These are phyloP conservation scores for Gymnogyps californianus DNA, from an alignment of 2,113 vertebrate genomes.

Conservation along the genomic window DNA sequence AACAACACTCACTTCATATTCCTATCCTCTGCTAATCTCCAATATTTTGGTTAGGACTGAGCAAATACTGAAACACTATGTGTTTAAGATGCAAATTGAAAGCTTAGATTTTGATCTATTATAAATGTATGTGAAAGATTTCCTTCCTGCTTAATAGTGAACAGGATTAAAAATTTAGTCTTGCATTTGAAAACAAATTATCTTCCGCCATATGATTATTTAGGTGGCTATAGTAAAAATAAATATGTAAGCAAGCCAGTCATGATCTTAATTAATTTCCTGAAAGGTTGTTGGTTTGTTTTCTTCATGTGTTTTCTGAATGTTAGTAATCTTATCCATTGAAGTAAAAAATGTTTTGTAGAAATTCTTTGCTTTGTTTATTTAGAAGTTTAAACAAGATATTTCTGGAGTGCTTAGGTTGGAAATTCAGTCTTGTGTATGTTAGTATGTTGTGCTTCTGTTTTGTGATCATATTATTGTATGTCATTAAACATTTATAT, in stretches of 20 bases:
- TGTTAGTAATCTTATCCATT: neutral
- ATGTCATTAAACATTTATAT: neutral
- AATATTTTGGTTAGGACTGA: neutral
- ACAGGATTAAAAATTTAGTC: neutral
- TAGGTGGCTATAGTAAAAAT: neutral
- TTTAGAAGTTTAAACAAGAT: neutral
- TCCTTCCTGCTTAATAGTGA: neutral
- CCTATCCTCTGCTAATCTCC: neutral
- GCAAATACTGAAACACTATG: neutral
- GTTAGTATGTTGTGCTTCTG: neutral
- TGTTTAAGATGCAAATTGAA: neutral
- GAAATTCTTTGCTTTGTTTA: neutral
- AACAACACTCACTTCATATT: neutral
- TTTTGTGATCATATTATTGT: neutral
- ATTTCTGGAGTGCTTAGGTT: neutral
- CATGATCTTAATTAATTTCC: neutral
- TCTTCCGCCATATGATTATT: neutral
- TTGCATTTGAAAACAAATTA: neutral
- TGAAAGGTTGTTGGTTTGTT: neutral
- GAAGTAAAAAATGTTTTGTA: neutral
- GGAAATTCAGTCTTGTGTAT: neutral
- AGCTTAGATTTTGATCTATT: neutral
- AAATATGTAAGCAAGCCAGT: neutral
- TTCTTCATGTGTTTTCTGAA: neutral
- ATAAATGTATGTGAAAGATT: neutral